phyloP scores from a whole-genome alignment of 30 jellyfish, hydroid and myxozoan species.

The Hydractinia symbiolongicarpus region DNA sequence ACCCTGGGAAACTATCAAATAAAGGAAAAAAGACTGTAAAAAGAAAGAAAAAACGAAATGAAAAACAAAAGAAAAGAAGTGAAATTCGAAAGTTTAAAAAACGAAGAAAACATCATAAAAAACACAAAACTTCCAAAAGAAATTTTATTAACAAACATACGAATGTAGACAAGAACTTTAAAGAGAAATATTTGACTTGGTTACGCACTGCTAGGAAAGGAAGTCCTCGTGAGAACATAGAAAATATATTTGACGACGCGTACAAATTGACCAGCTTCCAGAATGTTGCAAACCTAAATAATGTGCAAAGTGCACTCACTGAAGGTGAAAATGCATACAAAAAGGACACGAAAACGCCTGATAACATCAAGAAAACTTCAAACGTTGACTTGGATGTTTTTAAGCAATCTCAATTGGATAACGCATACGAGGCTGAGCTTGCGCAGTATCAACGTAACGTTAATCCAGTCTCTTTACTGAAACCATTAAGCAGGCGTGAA shows the following conservation, averaged over 20 bases:
- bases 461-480: background rate
- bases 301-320: background rate
- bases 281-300: background rate
- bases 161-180: background rate
- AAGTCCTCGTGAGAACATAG: background rate
- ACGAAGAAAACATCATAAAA: background rate
- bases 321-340: background rate
- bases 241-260: background rate
- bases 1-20: background rate
- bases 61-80: background rate
- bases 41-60: background rate
- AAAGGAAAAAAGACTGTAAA: background rate
- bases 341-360: slow-evolving; percentile 1
- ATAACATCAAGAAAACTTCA: background rate
- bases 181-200: slow-evolving; percentile 3
- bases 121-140: slow-evolving; percentile 2
- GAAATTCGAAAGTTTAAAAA: background rate
- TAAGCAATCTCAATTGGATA: background rate
- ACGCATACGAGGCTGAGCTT: background rate
- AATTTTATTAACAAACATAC: background rate
- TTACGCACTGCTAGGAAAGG: background rate
- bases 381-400: background rate
- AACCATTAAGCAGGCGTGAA: no score
- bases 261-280: background rate
- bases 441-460: background rate